Base-by-base conservation (phyloP, 2,797 vertebrate species). In the Hyperoplus lanceolatus region DNA sequence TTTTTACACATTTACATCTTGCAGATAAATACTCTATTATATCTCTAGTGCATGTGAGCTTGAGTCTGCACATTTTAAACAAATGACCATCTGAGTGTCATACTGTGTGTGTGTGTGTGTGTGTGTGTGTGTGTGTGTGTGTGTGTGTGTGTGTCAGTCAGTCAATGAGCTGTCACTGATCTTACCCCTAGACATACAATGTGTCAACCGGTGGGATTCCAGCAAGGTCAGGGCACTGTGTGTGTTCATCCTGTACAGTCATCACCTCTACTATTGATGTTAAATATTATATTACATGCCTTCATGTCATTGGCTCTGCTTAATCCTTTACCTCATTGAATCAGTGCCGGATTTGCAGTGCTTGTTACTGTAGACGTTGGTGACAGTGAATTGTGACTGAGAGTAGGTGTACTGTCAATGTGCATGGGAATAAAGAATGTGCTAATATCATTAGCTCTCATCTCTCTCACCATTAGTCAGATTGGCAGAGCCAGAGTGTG, bases 121-220 rank as follows among this genome's bases (percentile, higher is more conserved):
- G 41, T 42, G 10, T 62, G 14, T 42, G 42, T 50, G 43, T 60
- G 74, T 84, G 71, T 82, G 78, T 59, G 50, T 55, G 7, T 50
- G 29, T 29, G 29, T 60, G 74, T 84, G 71, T 82, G 78, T 59
- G 50, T 55, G 7, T 50, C 29, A 29, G 29, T 29, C 29, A 29
- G 29, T 83, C 88, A 89, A 87, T 93, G 86, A 89, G 78, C 79
- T 92, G 87, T 90, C 84, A 77, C 73, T 59, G 73, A 85, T 77
- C 85, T 91, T 56, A 82, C 79, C 77, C 80, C 89, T 43, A 53
- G 55, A 83, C 90, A 87, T 88, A 84, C 88, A 81, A 81, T 87
- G 85, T 70, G 68, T 86, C 79, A 73, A 82, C 74, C 83, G 74
- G 73, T 65, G 41, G 21, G 69, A 84, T 64, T 73, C 70, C 77